Evolutionary conservation across 2,888 invertebrate genomes (phyloP).

Genomic region (Zootermopsis nevadensis): DNA sequence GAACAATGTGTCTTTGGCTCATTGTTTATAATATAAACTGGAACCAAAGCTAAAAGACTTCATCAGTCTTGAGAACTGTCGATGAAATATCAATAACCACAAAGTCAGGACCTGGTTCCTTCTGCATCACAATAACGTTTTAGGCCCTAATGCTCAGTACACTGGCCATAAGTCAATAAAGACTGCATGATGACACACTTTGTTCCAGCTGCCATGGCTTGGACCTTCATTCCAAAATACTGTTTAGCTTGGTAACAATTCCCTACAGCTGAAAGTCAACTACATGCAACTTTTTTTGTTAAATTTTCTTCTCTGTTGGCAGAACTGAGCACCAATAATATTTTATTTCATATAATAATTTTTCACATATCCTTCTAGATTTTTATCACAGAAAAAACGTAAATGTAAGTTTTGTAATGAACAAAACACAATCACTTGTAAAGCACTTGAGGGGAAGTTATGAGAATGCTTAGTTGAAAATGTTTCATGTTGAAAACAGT

Average conservation of each 20-base stretch:
- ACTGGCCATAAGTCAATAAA: conserved; percentile 41
- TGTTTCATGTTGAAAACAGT: conserved; percentile 49
- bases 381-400: conserved; percentile 58
- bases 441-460: conserved; percentile 59
- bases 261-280: conserved; percentile 52
- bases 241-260: conserved; percentile 42
- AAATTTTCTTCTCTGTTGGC: conserved; percentile 52
- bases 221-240: conserved; percentile 40
- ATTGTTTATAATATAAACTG: conserved; percentile 41
- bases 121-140: conserved; percentile 23
- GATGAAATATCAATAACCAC: conserved; percentile 39
- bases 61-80: conserved; percentile 38
- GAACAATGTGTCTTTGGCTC: conserved; percentile 41
- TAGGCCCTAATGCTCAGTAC: conserved; percentile 44
- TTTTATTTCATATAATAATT: conserved; percentile 50
- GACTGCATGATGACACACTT: conserved; percentile 1
- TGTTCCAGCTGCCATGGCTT: conserved; percentile 32
- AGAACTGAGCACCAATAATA: conserved; percentile 57
- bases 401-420: conserved; percentile 54
- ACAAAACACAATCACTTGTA: conserved; percentile 56
- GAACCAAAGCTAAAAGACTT: conserved; percentile 44
- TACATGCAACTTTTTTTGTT: conserved; percentile 49
- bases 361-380: conserved; percentile 53
- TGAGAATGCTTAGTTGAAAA: conserved; percentile 55
- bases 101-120: conserved; percentile 33